Percentiles rank a stretch among this genome's conserved stretches.
These are phyloP conservation scores for Anthopleura sola DNA, from an alignment of 64 coral and sea anemone genomes.

Conservation along the genomic window DNA sequence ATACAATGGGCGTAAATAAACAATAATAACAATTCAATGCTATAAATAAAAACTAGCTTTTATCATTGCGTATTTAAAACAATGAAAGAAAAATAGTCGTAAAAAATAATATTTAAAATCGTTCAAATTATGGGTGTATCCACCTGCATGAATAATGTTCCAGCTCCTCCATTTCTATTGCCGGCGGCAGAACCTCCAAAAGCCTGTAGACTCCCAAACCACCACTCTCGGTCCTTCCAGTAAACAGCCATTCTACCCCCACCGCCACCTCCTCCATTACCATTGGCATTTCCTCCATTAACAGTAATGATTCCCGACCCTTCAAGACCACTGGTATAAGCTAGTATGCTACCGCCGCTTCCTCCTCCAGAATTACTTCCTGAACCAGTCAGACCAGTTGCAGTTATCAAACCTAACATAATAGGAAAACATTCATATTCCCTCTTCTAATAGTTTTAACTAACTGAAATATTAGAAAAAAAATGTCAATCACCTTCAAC, in stretches of 20 bases:
- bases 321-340: conserved; percentile 60
- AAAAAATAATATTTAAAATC: no score
- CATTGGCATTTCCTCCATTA: conserved; percentile 69
- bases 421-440: no score
- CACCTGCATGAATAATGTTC: conserved; percentile 82
- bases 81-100: no score
- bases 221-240: conserved; percentile 96
- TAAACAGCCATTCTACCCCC: conserved; percentile 80
- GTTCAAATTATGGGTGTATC: no score
- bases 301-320: conserved; percentile 70
- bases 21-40: no score
- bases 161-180: conserved; percentile 66
- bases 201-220: conserved; percentile 67
- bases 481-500: conserved; percentile 70
- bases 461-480: background rate
- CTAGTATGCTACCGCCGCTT: conserved; percentile 84
- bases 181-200: conserved; percentile 65
- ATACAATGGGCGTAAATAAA: no score
- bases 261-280: conserved; percentile 65
- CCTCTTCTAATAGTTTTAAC: no score
- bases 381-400: conserved; percentile 31
- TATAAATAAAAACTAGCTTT: no score
- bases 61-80: no score
- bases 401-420: conserved; percentile 60
- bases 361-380: conserved; percentile 59